These are phyloP conservation scores for cat (Felis catus) DNA, from an alignment of 2,113 vertebrate species.

Conservation along the genomic window F.catus_Fca126_mat1.0 CM031419.1:32188501-32189000, in stretches of 20 bases:
- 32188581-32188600: not conserved
- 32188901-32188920: not conserved
- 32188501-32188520: not conserved
- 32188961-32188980: not conserved
- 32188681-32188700: accelerated
- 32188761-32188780: not conserved
- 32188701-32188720: not conserved
- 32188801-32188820: not conserved
- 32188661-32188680: not conserved
- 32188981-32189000: not conserved
- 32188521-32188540: not conserved
- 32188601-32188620: not conserved
- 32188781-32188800: not conserved
- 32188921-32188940: not conserved
- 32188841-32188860: conserved; percentile 10
- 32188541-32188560: not conserved
- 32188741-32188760: not conserved
- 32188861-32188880: not conserved
- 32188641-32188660: not conserved
- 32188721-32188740: not conserved
- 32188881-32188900: not conserved
- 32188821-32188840: not conserved
- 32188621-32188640: not conserved
- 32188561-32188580: not conserved
- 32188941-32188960: not conserved